These are phyloP conservation scores for human DNA, from an alignment of 2,113 vertebrate genomes.

Conservation along the genomic window GRCh38 chr12:107453501-107454000, in stretches of 20 bases:
- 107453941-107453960: too few species aligned
- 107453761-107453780: too few species aligned
- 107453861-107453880: neutral
- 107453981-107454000: neutral
- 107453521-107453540: rapidly evolving
- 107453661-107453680: neutral
- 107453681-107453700: neutral
- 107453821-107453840: neutral
- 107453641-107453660: neutral
- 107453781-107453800: neutral
- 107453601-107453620: neutral
- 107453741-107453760: neutral
- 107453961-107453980: neutral
- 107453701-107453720: neutral
- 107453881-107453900: too few species aligned
- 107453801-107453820: neutral
- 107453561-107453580: neutral
- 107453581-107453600: neutral
- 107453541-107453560: neutral
- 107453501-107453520: neutral
- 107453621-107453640: neutral
- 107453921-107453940: neutral
- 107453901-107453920: neutral
- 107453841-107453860: neutral
- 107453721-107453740: neutral